phyloP scores from a whole-genome alignment of 1,140 invertebrate species.

The Akabosia matsudoensis region DNA sequence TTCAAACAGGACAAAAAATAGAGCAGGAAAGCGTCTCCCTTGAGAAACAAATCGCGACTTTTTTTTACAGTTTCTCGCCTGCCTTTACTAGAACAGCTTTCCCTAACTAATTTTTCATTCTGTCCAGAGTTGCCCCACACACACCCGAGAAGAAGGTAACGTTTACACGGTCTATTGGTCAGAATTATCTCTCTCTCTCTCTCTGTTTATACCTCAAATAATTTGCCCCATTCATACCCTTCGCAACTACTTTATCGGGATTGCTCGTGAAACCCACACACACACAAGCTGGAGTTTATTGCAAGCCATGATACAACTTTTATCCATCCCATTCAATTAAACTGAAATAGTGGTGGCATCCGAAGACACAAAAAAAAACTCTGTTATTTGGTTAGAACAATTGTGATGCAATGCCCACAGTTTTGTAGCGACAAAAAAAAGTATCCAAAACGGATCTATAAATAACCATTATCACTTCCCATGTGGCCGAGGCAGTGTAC shows the following conservation, averaged over 20 bases:
- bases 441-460: conserved; percentile 16
- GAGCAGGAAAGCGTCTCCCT: too few species aligned
- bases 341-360: not conserved
- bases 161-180: not conserved
- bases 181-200: not conserved
- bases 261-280: too few species aligned
- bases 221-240: not conserved
- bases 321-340: conserved; percentile 13
- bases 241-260: too few species aligned
- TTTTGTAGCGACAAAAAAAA: not conserved
- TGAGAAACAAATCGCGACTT: too few species aligned
- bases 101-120: not conserved
- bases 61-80: too few species aligned
- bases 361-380: not conserved
- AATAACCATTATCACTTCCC: conserved; percentile 17
- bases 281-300: not conserved
- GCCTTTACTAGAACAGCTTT: too few species aligned
- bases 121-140: not conserved
- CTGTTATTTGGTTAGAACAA: not conserved
- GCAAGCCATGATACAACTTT: not conserved
- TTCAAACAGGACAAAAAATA: too few species aligned
- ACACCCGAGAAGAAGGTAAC: not conserved
- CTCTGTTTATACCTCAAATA: too few species aligned
- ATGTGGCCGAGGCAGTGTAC: not conserved
- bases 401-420: too few species aligned